A percentile compares a stretch with the other conserved stretches of the same genome.
Conservation (phyloP, 2,797 vertebrate genomes). For the Scolopax bukidnonensis region DNA sequence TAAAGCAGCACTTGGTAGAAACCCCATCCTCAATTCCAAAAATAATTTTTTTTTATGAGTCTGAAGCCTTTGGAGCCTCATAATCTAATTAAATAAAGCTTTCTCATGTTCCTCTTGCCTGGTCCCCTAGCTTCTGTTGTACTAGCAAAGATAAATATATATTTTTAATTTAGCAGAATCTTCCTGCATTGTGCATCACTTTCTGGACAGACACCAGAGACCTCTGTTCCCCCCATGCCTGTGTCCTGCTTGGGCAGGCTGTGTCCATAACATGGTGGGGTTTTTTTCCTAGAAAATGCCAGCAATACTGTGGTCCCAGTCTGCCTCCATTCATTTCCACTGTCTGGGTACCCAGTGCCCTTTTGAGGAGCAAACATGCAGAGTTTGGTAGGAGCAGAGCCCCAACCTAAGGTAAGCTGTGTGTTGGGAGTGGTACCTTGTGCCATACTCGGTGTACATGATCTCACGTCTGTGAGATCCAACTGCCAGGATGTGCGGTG, state of each 20-base stretch:
- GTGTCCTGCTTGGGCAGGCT: background rate
- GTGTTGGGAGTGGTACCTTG: rapidly evolving
- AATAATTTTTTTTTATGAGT: slow-evolving; percentile 43
- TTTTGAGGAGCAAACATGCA: background rate
- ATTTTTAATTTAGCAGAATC: slow-evolving; percentile 52
- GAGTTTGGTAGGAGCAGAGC: background rate
- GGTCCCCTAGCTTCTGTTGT: slow-evolving; percentile 29
- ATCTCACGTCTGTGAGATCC: background rate
- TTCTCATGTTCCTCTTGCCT: slow-evolving; percentile 33
- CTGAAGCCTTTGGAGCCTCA: slow-evolving; percentile 58
- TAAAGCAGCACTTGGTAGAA: slow-evolving; percentile 55
- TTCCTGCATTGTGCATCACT: background rate
- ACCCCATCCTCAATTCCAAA: slow-evolving; percentile 63
- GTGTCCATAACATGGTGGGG: background rate
- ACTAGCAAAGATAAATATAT: slow-evolving; percentile 46
- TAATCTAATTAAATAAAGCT: slow-evolving; percentile 70
- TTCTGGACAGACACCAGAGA: background rate
- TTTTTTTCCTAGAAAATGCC: background rate
- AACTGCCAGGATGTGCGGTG: rapidly evolving
- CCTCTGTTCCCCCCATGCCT: background rate
- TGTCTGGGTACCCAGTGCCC: background rate
- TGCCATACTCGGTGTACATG: background rate
- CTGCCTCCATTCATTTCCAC: background rate
- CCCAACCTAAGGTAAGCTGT: background rate
- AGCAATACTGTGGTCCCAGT: background rate